Conservation (phyloP, 1,140 invertebrate species). For the Musca domestica region DNA sequence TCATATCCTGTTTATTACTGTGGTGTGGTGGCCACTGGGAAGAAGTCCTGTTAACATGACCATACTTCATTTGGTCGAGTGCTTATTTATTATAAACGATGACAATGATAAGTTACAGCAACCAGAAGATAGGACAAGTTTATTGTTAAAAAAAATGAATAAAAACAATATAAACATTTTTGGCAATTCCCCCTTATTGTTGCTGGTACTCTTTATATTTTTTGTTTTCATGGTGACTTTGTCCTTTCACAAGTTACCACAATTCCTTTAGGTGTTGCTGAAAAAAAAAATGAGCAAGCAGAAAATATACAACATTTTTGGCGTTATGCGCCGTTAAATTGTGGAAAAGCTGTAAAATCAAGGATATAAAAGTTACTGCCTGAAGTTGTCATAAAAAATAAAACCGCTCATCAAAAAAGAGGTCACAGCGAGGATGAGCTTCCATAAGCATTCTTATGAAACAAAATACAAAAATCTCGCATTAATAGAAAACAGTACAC, state of each 20-base stretch:
- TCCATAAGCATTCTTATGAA: too few relatives aligned
- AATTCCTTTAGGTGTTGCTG: conserved; percentile 5
- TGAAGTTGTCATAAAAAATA: conserved; percentile 17
- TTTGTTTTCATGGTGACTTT: not conserved
- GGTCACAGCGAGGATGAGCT: not conserved
- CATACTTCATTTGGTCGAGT: conserved; percentile 7
- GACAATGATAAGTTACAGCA: not conserved
- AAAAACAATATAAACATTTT: not conserved
- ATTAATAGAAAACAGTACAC: too few relatives aligned
- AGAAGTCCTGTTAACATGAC: not conserved
- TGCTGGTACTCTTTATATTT: not conserved
- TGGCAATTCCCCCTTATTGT: not conserved
- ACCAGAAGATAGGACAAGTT: not conserved
- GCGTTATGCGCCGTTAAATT: conserved; percentile 5
- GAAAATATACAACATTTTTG: not conserved
- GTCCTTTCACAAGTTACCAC: too few relatives aligned
- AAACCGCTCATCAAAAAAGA: not conserved
- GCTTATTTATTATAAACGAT: conserved; percentile 12
- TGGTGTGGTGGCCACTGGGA: too few relatives aligned
- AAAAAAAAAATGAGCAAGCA: not conserved
- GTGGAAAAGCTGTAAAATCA: conserved; percentile 10
- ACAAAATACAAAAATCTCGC: too few relatives aligned
- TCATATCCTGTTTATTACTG: too few relatives aligned
- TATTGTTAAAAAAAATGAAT: not conserved
- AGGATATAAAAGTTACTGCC: conserved; percentile 6